Evolutionary conservation across 2,113 vertebrate genomes (phyloP), one percentile per base, ranked within the genome.

Genomic region (Calcarius ornatus): DNA sequence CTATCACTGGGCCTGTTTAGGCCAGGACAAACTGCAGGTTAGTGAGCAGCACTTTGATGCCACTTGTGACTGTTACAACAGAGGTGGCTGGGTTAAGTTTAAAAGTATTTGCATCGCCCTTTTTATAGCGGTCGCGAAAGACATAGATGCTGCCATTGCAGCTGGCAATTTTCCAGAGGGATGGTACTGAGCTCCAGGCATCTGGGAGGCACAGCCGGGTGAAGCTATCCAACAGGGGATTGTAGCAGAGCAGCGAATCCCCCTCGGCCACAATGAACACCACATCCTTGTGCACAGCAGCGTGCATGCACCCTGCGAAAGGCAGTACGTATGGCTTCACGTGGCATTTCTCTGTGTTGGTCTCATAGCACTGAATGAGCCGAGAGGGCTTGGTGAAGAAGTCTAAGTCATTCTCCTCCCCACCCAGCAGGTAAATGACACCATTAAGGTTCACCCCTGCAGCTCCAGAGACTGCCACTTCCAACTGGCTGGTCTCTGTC

Each of bases 361-460:
- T 99, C 85, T 99, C 99, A 4, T 99, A 99, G 95, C 99, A 99
- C 98, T 99, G 99, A 96, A 99, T 99, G 70, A 99, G 98, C 31
- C 99, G 98, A 40, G 99, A 99, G 2, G 99, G 99, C 97, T 99
- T 99, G 21, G 99, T 99, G 56, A 99, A 99, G 96, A 99, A 99
- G 98, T 99, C 99, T 97, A 99, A 98, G 96, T 99, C 99, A 2
- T 99, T 99, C 97, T 99, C 99, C 89, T 99, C 99, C 12, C 99
- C 99, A 0, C 99, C 99, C 4, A 99, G 97, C 96, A 99, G 97
- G 96, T 99, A 99, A 97, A 99, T 99, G 83, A 99, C 98, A 53
- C 99, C 99, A 2, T 98, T 99, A 91, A 99, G 98, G 96, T 99
- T 99, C 51, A 99, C 99, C 5, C 99, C 99, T 8, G 99, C 98